Conservation (phyloP, 1,140 invertebrate genomes). For the Drosophila chauvacae region DNA sequence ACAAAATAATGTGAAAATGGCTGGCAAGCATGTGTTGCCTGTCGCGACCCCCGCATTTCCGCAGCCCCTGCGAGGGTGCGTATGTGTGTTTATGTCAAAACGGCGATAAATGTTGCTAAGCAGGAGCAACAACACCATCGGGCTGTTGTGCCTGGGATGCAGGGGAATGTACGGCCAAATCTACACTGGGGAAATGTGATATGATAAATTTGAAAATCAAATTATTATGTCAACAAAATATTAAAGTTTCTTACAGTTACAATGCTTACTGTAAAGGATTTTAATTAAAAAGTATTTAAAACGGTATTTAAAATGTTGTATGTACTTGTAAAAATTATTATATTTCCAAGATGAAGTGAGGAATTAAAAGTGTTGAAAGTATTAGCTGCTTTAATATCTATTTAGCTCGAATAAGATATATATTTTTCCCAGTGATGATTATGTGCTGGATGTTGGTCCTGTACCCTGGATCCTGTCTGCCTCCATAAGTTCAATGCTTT, state of each 20-base stretch:
- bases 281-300: too few relatives aligned
- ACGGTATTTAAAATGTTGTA: neutral
- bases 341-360: neutral
- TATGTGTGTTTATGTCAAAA: slow-evolving; percentile 67
- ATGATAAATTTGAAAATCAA: too few relatives aligned
- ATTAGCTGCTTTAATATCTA: neutral
- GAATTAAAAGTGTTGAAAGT: neutral
- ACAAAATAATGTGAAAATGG: slow-evolving; percentile 83
- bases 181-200: neutral
- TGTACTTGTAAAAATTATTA: neutral
- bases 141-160: slow-evolving; percentile 33
- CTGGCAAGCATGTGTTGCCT: slow-evolving; percentile 77
- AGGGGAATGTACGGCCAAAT: slow-evolving; percentile 48
- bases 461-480: slow-evolving; percentile 1
- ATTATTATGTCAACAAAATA: too few relatives aligned
- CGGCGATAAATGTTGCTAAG: slow-evolving; percentile 80
- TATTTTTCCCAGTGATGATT: neutral
- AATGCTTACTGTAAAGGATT: too few relatives aligned
- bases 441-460: slow-evolving; percentile 5
- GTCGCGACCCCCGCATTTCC: slow-evolving; percentile 18
- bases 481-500: slow-evolving; percentile 57
- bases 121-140: slow-evolving; percentile 64
- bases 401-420: neutral
- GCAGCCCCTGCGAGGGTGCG: slow-evolving; percentile 10
- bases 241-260: too few relatives aligned